These are phyloP conservation scores for Boleophthalmus pectinirostris DNA, from an alignment of 2,113 vertebrate species.

Conservation along the genomic window DNA sequence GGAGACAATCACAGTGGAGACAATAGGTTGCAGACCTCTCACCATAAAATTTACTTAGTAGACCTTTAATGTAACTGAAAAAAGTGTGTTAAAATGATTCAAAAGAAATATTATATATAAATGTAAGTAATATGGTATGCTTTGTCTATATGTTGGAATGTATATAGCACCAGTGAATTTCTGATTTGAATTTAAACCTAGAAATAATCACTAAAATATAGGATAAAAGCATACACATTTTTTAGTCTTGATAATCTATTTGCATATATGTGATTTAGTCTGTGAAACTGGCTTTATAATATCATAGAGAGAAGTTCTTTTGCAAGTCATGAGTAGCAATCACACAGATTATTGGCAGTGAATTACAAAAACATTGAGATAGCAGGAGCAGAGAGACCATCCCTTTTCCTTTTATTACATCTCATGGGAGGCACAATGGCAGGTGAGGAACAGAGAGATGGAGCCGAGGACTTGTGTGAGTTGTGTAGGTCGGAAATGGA, in stretches of 20 bases:
- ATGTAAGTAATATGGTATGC: too few species aligned
- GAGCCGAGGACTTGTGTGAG: constrained; percentile 1
- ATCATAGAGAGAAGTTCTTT: not conserved
- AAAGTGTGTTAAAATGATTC: too few species aligned
- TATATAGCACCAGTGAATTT: not conserved
- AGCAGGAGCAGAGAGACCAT: constrained; percentile 21
- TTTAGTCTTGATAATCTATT: not conserved
- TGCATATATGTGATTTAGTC: not conserved
- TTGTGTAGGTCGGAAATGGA: constrained; percentile 24
- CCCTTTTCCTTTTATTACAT: constrained; percentile 17
- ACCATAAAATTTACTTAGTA: too few species aligned
- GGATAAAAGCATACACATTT: too few species aligned
- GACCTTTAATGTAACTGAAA: too few species aligned
- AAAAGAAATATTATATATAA: too few species aligned
- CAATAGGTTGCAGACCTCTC: too few species aligned
- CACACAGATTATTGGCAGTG: constrained; percentile 14
- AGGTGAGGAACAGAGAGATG: constrained; percentile 1
- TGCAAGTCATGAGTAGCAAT: constrained; percentile 13
- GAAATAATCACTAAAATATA: not conserved
- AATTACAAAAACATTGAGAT: constrained; percentile 1
- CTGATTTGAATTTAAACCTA: not conserved
- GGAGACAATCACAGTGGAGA: too few species aligned
- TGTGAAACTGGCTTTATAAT: not conserved
- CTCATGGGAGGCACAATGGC: constrained; percentile 18
- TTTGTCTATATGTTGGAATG: too few species aligned